A percentile compares a stretch with the other conserved stretches of the same genome.
These are phyloP conservation scores for Gopherus evgoodei DNA, from an alignment of 2,113 vertebrate genomes.

Conservation along the genomic window DNA sequence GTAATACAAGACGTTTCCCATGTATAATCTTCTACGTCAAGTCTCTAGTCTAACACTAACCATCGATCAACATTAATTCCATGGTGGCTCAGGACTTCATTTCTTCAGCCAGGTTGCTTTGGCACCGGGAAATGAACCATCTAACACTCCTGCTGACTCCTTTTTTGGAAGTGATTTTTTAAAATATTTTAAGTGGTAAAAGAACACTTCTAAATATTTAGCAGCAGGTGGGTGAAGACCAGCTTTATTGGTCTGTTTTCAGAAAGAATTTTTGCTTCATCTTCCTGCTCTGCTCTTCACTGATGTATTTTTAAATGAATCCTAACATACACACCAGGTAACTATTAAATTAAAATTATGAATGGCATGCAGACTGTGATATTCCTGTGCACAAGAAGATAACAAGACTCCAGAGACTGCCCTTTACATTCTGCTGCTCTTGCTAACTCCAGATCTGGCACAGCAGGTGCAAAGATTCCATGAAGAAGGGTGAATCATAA, in stretches of 20 bases:
- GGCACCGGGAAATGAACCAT: conserved; percentile 36
- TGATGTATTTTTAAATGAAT: conserved; percentile 76
- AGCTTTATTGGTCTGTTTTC: conserved; percentile 57
- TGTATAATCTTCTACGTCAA: conserved; percentile 15
- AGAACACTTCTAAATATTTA: conserved; percentile 64
- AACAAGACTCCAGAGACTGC: conserved; percentile 67
- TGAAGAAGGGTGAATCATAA: not conserved
- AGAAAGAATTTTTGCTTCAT: conserved; percentile 60
- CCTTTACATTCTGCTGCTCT: conserved; percentile 70
- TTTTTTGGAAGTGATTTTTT: conserved; percentile 68
- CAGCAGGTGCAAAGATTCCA: not conserved
- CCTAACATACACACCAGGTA: conserved; percentile 68
- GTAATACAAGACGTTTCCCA: conserved; percentile 8
- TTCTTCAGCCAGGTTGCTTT: conserved; percentile 24
- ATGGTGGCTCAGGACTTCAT: conserved; percentile 9
- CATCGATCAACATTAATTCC: conserved; percentile 53
- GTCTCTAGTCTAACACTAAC: conserved; percentile 1
- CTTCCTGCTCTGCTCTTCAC: conserved; percentile 50
- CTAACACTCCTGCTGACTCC: conserved; percentile 26
- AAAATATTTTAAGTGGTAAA: conserved; percentile 65
- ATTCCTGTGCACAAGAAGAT: conserved; percentile 74
- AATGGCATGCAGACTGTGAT: conserved; percentile 65
- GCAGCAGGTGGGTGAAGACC: conserved; percentile 57
- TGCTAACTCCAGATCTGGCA: conserved; percentile 48
- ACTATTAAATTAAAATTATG: conserved; percentile 72